Percentiles rank a stretch among this genome's conserved stretches.
Conservation (phyloP, 2,888 invertebrate species). For the Scaptomyza parva region DNA sequence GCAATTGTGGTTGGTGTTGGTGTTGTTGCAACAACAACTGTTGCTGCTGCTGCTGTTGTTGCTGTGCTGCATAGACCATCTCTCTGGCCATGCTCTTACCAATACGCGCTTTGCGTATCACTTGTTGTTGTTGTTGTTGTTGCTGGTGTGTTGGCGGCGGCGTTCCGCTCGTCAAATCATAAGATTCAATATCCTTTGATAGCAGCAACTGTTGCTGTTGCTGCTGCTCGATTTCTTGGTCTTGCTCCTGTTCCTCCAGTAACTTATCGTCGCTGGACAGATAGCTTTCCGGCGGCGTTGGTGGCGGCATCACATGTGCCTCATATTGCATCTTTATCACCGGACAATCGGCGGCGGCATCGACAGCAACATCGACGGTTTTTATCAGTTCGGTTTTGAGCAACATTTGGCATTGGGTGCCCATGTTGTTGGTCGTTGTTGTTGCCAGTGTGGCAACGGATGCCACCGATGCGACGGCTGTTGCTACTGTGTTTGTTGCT, state of each 20-base stretch:
- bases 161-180: constrained; percentile 86
- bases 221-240: constrained; percentile 73
- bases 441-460: constrained; percentile 59
- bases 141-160: constrained; percentile 84
- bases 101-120: constrained; percentile 86
- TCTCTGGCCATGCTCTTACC: constrained; percentile 90
- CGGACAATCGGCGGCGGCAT: constrained; percentile 49
- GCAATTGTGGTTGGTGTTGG: constrained; percentile 62
- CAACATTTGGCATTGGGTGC: constrained; percentile 74
- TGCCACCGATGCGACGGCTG: constrained; percentile 42
- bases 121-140: constrained; percentile 18
- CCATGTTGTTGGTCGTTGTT: constrained; percentile 67
- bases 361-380: no score
- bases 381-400: constrained; percentile 82
- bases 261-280: constrained; percentile 81
- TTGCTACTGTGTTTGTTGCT: constrained; percentile 56
- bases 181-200: constrained; percentile 72
- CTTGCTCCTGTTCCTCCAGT: constrained; percentile 70
- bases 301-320: constrained; percentile 83
- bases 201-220: constrained; percentile 30
- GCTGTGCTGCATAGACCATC: constrained; percentile 83
- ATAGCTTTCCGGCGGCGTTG: constrained; percentile 83
- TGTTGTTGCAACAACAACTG: constrained; percentile 38
- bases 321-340: constrained; percentile 83
- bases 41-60: constrained; percentile 47